phyloP scores from a whole-genome alignment of 2,797 vertebrate genomes.

The Bradypodion pumilum region DNA sequence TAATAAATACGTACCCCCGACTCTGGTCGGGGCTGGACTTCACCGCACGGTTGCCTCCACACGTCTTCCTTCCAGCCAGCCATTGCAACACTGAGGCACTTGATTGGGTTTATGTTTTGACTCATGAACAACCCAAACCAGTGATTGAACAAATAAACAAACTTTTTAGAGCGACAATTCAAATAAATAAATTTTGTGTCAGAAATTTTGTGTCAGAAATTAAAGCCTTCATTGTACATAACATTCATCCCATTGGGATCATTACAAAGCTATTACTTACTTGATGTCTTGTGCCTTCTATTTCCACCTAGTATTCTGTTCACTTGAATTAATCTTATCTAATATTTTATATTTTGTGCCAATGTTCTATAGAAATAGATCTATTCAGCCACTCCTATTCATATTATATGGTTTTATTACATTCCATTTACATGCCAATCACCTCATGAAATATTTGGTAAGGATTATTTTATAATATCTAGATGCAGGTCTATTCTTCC shows the following conservation, averaged over 20 bases:
- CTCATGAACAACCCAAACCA: too few species aligned
- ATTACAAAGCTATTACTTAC: too few species aligned
- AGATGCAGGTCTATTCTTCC: neutral
- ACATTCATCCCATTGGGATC: neutral
- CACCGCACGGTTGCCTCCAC: too few species aligned
- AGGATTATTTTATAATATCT: neutral
- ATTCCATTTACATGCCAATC: constrained; percentile 8
- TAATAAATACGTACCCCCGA: too few species aligned
- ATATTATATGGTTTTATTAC: neutral
- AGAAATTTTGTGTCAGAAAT: too few species aligned
- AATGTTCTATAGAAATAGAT: neutral
- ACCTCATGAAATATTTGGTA: constrained; percentile 4
- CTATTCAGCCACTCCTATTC: neutral
- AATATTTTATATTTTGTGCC: neutral
- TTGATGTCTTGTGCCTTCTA: neutral
- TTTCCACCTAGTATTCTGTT: neutral
- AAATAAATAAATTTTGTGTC: too few species aligned
- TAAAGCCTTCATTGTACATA: neutral
- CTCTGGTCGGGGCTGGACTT: too few species aligned
- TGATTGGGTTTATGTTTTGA: too few species aligned
- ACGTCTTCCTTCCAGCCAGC: too few species aligned
- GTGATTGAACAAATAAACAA: too few species aligned
- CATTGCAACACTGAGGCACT: too few species aligned
- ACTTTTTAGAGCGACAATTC: neutral
- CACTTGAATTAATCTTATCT: neutral